Evolutionary conservation across 2,888 invertebrate genomes (phyloP), one percentile per base, ranked within the genome.

Genomic region (Reticulitermes lucifugus): DNA sequence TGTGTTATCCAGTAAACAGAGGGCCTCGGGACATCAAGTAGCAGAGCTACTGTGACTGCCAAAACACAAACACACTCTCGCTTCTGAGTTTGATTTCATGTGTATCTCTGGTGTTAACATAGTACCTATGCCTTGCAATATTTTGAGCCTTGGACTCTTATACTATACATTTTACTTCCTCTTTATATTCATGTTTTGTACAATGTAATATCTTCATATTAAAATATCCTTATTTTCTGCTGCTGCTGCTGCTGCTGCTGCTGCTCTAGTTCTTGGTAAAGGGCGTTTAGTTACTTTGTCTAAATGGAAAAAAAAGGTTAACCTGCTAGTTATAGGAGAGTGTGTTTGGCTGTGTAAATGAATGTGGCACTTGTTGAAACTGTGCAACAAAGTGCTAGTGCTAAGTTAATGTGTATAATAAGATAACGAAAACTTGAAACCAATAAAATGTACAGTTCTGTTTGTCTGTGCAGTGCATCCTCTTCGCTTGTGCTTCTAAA

Each of bases 1-100:
- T 98, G 98, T 93, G 96, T 96, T 91, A 94, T 97, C 91, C 97
- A 97, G 95, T 97, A 96, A 94, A 35, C 2, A 35, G 35, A 35
- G 35, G 35, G 29, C 41, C 70, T 46, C 46, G 1, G n/a, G 21
- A n/a, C 25, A 29, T 25, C 25, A 14, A 29, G 12, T 70, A 70
- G n/a, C 70, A 70, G 51, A 10, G 46, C 46, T 46, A 46, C 46
- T 46, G 46, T 46, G 46, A 46, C 46, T 46, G 46, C 80, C 59
- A 18, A 55, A 55, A 60, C 60, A 41, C 80, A 70, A 70, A 81
- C 81, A 81, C 81, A 81, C 81, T 81, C 81, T 81, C 81, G 21
- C 55, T 25, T 18, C 25, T 0, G 22, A 46, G 25, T 70, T 29
- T n/a, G 25, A 14, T 55, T 55, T 55, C 18, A 2, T 55, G 55